A percentile compares a stretch with the other conserved stretches of the same genome.
phyloP scores from a whole-genome alignment of 1,140 invertebrate species.

The Nixonia krombeini region DNA sequence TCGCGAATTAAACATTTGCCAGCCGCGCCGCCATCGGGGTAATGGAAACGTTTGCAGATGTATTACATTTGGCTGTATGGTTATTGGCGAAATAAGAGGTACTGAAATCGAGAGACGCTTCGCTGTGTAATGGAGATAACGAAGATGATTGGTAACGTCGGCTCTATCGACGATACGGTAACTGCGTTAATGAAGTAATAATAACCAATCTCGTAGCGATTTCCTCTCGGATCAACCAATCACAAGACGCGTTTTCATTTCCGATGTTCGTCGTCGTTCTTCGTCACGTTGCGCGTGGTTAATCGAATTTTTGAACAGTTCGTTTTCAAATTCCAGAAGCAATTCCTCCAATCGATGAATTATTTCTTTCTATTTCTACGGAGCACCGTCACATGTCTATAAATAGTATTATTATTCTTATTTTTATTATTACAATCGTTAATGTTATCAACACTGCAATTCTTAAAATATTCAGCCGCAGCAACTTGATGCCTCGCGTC shows the following conservation, averaged over 20 bases:
- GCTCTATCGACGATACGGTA: slow-evolving; percentile 55
- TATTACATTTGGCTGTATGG: too few relatives aligned
- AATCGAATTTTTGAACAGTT: slow-evolving; percentile 64
- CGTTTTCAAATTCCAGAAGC: slow-evolving; percentile 55
- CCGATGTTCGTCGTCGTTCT: slow-evolving; percentile 30
- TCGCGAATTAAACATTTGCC: slow-evolving; percentile 1
- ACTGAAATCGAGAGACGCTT: slow-evolving; percentile 37
- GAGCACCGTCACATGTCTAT: neutral
- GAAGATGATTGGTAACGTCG: slow-evolving; percentile 57
- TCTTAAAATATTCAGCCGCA: too few relatives aligned
- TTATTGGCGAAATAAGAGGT: slow-evolving; percentile 21
- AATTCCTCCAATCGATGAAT: slow-evolving; percentile 16
- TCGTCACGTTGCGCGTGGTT: slow-evolving; percentile 29
- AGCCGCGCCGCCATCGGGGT: too few relatives aligned
- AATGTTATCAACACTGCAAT: too few relatives aligned
- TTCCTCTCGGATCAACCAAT: slow-evolving; percentile 67
- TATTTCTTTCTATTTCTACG: slow-evolving; percentile 11
- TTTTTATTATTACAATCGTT: too few relatives aligned
- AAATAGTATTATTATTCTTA: neutral
- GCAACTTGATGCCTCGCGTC: too few relatives aligned
- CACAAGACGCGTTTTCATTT: slow-evolving; percentile 68
- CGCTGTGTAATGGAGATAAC: slow-evolving; percentile 52
- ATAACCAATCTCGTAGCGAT: slow-evolving; percentile 71
- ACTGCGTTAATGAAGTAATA: slow-evolving; percentile 67
- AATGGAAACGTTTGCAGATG: too few relatives aligned